Evolutionary conservation across 2,113 vertebrate genomes (phyloP).

Genomic region (Sceloporus undulatus): DNA sequence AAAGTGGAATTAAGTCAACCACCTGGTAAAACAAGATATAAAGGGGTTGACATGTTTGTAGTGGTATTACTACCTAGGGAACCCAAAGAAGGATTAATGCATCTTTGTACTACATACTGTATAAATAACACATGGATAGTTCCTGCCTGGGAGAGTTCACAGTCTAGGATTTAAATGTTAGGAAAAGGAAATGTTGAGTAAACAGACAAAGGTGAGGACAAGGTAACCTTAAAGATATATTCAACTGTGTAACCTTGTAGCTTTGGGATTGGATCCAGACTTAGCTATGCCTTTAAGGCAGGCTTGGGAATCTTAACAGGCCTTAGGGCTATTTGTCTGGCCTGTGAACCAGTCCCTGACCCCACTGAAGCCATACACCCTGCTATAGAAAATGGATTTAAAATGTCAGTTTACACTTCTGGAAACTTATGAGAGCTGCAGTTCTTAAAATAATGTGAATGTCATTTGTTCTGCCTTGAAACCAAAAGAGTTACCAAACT

Average conservation of each 20-base stretch:
- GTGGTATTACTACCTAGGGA: conserved; percentile 31
- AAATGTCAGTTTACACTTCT: too few relatives aligned
- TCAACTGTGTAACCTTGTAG: conserved; percentile 14
- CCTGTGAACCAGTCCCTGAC: too few relatives aligned
- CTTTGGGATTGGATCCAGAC: fast-evolving
- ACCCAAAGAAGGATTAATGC: neutral
- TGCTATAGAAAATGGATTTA: too few relatives aligned
- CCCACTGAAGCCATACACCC: too few relatives aligned
- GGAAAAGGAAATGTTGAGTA: conserved; percentile 20
- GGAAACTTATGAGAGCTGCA: too few relatives aligned
- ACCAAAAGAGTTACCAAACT: too few relatives aligned
- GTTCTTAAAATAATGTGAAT: too few relatives aligned
- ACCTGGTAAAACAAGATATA: conserved; percentile 21
- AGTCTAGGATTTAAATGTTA: conserved; percentile 5
- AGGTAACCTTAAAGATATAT: conserved; percentile 10
- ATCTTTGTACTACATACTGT: neutral
- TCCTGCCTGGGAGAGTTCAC: neutral
- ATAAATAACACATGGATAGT: conserved; percentile 19
- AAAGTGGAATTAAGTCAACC: neutral
- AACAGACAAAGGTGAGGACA: conserved; percentile 11
- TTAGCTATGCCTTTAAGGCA: too few relatives aligned
- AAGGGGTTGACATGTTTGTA: conserved; percentile 26
- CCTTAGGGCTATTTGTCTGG: too few relatives aligned
- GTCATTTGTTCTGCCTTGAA: too few relatives aligned
- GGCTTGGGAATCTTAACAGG: too few relatives aligned